phyloP scores from a whole-genome alignment of 2,888 invertebrate species.

The Pemphredon lugubris region DNA sequence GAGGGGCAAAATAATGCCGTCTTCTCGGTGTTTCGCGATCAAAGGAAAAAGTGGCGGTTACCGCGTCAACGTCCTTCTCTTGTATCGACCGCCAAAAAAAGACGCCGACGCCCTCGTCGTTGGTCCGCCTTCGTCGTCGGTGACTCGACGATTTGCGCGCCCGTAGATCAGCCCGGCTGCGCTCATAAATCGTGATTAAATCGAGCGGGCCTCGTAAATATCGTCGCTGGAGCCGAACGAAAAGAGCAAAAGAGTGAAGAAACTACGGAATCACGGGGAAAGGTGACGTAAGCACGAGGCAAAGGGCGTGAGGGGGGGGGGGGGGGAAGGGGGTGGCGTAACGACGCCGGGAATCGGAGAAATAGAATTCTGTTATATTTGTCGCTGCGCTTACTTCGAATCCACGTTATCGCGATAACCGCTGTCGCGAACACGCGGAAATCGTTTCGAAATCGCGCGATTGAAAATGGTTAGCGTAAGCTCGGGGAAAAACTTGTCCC shows the following conservation, averaged over 20 bases:
- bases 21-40: conserved; percentile 18
- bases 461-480: too few relatives aligned
- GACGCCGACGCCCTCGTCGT: conserved; percentile 32
- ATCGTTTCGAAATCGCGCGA: too few relatives aligned
- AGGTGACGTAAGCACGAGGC: conserved; percentile 21
- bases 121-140: conserved; percentile 29
- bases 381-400: too few relatives aligned
- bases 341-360: neutral
- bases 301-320: neutral
- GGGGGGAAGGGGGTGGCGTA: neutral
- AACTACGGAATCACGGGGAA: neutral
- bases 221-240: conserved; percentile 22
- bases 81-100: conserved; percentile 44
- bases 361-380: too few relatives aligned
- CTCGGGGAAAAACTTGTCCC: too few relatives aligned
- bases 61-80: conserved; percentile 7
- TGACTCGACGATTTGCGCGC: conserved; percentile 52
- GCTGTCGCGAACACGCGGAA: too few relatives aligned
- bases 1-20: neutral
- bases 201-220: conserved; percentile 58
- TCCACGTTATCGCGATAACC: too few relatives aligned
- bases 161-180: conserved; percentile 54
- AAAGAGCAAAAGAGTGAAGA: neutral
- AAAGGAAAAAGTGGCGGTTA: conserved; percentile 28
- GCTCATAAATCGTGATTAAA: conserved; percentile 64